Evolutionary conservation across 1,140 invertebrate genomes (phyloP), one percentile per base, ranked within the genome.

Genomic region (Dinoponera quadriceps): DNA sequence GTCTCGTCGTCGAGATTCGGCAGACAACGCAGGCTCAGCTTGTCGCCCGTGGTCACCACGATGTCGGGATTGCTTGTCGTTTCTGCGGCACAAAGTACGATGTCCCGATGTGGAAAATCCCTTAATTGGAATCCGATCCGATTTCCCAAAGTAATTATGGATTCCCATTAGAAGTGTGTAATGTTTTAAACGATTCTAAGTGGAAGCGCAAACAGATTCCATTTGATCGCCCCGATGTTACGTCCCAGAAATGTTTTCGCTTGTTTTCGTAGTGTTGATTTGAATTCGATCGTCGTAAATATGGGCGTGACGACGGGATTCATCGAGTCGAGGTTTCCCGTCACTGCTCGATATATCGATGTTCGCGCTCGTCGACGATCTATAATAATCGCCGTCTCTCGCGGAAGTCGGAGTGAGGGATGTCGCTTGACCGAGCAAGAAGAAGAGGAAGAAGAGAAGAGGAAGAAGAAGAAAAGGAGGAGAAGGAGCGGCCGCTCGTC

Each of bases 21-120:
- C 1, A 82, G 55, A 80, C 94, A 94, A 20, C 91, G 82, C n/a
- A 94, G 51, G n/a, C 59, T 90, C 16, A 94, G 71, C 60, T 88
- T 92, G 9, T 93, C 93, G 7, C 91, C 91, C 13, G 74, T 71
- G 5, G 80, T 83, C 16, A 93, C 86, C n/a, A 75, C 82, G 66
- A 91, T 71, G 5, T 71, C 88, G 27, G 60, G 18, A 82, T 88
- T 82, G 38, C 38, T 59, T 18, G 57, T 59, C 20, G 54, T 0
- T 74, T 90, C 91, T 91, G 83, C 5, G 88, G 87, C 51, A 49
- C 4, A 44, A 57, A 69, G 69, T 9, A 69, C 54, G 22, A 69
- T 25, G 33, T n/a, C n/a, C n/a, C n/a, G n/a, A n/a, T n/a, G n/a
- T n/a, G n/a, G n/a, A n/a, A n/a, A n/a, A n/a, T n/a, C n/a, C n/a